These are phyloP conservation scores for Sebastes schlegelii DNA, from an alignment of 2,113 vertebrate species.

Conservation along the genomic window DNA sequence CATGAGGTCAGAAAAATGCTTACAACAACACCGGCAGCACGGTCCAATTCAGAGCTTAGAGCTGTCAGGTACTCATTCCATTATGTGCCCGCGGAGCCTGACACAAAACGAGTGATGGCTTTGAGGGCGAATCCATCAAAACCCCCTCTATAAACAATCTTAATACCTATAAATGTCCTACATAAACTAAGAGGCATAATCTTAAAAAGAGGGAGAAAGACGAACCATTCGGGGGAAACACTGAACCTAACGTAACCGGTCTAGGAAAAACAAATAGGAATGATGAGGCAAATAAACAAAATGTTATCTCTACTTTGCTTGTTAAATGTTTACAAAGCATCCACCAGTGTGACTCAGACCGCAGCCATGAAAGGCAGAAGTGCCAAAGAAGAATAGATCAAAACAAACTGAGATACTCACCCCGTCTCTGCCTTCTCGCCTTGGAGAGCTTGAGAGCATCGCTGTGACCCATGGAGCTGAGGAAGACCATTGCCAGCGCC, in stretches of 20 bases:
- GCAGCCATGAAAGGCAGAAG: conserved; percentile 56
- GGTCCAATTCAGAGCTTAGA: conserved; percentile 61
- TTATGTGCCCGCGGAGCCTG: conserved; percentile 59
- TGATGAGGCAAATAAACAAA: conserved; percentile 71
- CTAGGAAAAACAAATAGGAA: conserved; percentile 63
- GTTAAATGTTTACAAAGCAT: conserved; percentile 74
- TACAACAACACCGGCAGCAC: conserved; percentile 58
- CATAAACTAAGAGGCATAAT: conserved; percentile 68
- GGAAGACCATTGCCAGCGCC: conserved; percentile 91
- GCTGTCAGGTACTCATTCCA: conserved; percentile 68
- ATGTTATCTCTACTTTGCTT: conserved; percentile 72
- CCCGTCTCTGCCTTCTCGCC: conserved; percentile 93
- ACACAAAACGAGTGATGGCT: conserved; percentile 54
- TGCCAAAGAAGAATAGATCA: conserved; percentile 36
- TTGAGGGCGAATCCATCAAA: conserved; percentile 62
- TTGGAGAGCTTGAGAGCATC: conserved; percentile 88
- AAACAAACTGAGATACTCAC: conserved; percentile 85
- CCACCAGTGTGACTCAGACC: conserved; percentile 57
- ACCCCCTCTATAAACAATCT: conserved; percentile 60
- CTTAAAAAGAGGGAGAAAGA: conserved; percentile 62
- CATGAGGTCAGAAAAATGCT: conserved; percentile 70
- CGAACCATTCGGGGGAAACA: conserved; percentile 49
- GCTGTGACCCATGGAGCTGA: conserved; percentile 91
- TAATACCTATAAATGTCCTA: conserved; percentile 71
- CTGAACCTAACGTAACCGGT: conserved; percentile 58